Conservation (phyloP, 2,888 invertebrate species). For the Trichopria drosophilae region DNA sequence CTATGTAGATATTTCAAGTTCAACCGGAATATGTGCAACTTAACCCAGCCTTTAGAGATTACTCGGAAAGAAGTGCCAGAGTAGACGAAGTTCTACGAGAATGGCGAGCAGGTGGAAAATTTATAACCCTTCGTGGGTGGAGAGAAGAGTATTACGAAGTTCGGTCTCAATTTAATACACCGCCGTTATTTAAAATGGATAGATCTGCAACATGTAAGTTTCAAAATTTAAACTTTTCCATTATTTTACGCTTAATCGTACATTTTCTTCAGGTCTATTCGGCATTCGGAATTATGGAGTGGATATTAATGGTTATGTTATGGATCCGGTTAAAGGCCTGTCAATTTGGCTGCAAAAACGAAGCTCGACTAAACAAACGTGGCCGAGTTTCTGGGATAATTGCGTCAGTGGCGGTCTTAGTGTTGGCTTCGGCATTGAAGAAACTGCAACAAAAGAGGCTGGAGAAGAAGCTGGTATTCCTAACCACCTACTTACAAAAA, state of each 20-base stretch:
- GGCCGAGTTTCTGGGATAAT: slow-evolving; percentile 95
- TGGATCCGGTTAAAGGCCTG: slow-evolving; percentile 80
- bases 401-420: slow-evolving; percentile 93
- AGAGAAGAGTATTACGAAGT: slow-evolving; percentile 94
- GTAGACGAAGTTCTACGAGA: slow-evolving; percentile 79
- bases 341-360: slow-evolving; percentile 93
- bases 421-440: slow-evolving; percentile 83
- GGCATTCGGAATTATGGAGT: slow-evolving; percentile 93
- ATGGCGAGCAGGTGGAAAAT: slow-evolving; percentile 73
- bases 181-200: slow-evolving; percentile 78
- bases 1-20: slow-evolving; percentile 68
- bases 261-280: slow-evolving; percentile 68
- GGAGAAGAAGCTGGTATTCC: slow-evolving; percentile 93
- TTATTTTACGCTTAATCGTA: background rate
- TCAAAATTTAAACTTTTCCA: slow-evolving; percentile 12
- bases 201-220: slow-evolving; percentile 82
- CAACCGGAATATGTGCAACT: slow-evolving; percentile 76
- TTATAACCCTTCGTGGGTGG: slow-evolving; percentile 87
- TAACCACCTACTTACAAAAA: slow-evolving; percentile 72
- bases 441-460: slow-evolving; percentile 91
- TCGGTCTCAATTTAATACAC: slow-evolving; percentile 71
- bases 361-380: slow-evolving; percentile 89
- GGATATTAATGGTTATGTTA: slow-evolving; percentile 90
- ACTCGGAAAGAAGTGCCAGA: slow-evolving; percentile 76
- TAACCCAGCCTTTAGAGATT: slow-evolving; percentile 85